A percentile compares a stretch with the other conserved stretches of the same genome.
phyloP scores from a whole-genome alignment of 2,113 vertebrate species.

The Perognathus longimembris region DNA sequence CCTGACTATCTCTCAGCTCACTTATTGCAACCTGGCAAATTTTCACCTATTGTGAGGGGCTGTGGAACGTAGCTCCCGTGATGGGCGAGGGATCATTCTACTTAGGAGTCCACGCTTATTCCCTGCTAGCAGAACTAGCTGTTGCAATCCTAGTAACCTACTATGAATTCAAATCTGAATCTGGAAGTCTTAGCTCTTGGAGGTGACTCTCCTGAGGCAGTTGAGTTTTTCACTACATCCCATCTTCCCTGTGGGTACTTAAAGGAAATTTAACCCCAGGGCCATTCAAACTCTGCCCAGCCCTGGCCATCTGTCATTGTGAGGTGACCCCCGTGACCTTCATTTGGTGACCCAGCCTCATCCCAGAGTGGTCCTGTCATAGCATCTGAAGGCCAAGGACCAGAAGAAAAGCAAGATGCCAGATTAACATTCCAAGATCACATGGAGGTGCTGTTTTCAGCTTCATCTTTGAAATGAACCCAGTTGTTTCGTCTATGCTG shows the following conservation, averaged over 20 bases:
- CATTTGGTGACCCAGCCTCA: background rate
- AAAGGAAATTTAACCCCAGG: background rate
- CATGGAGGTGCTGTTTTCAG: background rate
- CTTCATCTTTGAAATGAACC: background rate
- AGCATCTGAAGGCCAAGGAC: background rate
- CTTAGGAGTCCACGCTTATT: too few species aligned
- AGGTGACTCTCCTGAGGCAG: background rate
- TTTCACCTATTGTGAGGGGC: too few species aligned
- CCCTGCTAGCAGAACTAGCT: too few species aligned
- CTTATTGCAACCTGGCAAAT: too few species aligned
- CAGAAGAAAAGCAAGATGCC: background rate
- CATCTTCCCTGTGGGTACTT: background rate
- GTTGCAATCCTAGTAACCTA: background rate
- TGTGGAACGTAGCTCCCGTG: too few species aligned
- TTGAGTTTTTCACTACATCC: background rate
- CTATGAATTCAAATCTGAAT: background rate
- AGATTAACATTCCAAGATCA: background rate
- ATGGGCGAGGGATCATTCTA: too few species aligned
- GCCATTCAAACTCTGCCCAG: background rate
- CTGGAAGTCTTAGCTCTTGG: background rate
- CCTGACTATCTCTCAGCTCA: too few species aligned
- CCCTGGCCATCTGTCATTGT: background rate
- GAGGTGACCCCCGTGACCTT: background rate
- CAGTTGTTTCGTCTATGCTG: background rate
- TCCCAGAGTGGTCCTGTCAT: background rate